Evolutionary conservation across 2,797 vertebrate genomes (phyloP).

Genomic region (Sebastes paucispinis): DNA sequence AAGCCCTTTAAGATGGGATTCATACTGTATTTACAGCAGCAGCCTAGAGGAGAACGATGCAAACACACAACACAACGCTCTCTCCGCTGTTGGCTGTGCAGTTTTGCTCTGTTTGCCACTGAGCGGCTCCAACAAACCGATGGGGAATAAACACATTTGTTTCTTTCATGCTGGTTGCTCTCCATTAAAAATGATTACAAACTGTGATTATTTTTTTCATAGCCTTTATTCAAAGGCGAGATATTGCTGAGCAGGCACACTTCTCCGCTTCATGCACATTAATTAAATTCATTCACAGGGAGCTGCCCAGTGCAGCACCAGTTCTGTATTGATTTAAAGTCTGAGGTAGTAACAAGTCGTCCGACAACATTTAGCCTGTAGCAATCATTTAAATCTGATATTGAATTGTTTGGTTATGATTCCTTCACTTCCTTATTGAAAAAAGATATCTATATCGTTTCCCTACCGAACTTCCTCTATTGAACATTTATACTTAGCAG

Average conservation of each 20-base stretch:
- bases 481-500: not conserved
- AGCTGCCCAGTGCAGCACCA: not conserved
- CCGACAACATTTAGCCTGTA: not conserved
- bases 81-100: not conserved
- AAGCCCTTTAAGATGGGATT: not conserved
- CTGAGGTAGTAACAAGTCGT: not conserved
- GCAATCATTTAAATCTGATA: not conserved
- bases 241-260: not conserved
- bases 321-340: not conserved
- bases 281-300: not conserved
- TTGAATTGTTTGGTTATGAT: not conserved
- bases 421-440: not conserved
- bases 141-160: slow-evolving; percentile 28
- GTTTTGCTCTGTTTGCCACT: not conserved
- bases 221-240: not conserved
- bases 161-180: slow-evolving; percentile 26
- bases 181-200: slow-evolving; percentile 25
- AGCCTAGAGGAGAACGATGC: not conserved
- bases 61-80: not conserved
- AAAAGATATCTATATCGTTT: not conserved
- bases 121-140: not conserved
- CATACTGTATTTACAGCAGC: slow-evolving; percentile 26
- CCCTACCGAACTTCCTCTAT: not conserved
- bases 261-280: not conserved
- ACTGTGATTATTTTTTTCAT: not conserved